These are phyloP conservation scores for Paelopatides confundens DNA, from an alignment of 53 echinoderm and acorn worm genomes.

Conservation along the genomic window DNA sequence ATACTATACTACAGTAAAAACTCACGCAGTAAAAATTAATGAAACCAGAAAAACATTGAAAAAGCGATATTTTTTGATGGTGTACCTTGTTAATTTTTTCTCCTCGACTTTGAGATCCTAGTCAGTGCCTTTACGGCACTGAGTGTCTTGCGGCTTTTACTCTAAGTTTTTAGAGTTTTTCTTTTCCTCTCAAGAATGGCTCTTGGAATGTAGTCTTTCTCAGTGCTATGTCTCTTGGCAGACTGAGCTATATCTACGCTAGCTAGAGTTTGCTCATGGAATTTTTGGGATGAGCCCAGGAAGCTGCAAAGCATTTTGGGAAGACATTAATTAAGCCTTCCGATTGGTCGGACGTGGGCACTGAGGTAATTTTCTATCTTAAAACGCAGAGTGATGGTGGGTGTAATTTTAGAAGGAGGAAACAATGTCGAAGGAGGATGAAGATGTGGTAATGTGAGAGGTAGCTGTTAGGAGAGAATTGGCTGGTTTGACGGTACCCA, in stretches of 20 bases:
- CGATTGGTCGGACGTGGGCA: not conserved
- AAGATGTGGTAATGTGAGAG: not conserved
- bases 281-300: slow-evolving; percentile 2
- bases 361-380: slow-evolving; percentile 44
- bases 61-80: slow-evolving; percentile 2
- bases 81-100: slow-evolving; percentile 25
- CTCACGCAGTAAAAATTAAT: slow-evolving; percentile 1
- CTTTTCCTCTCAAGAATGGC: not conserved
- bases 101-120: slow-evolving; percentile 54
- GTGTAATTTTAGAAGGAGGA: slow-evolving; percentile 2
- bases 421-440: not conserved
- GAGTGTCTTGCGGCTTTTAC: slow-evolving; percentile 25
- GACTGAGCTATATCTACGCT: slow-evolving; percentile 36
- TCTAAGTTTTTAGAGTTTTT: slow-evolving; percentile 20
- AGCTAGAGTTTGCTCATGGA: slow-evolving; percentile 19
- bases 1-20: not conserved
- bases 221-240: slow-evolving; percentile 43
- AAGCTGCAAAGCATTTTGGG: slow-evolving; percentile 15
- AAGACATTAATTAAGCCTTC: not conserved
- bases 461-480: not conserved
- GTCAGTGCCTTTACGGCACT: slow-evolving; percentile 53
- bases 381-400: not conserved
- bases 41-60: not conserved
- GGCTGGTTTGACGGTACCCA: not conserved
- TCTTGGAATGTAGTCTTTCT: slow-evolving; percentile 46